A percentile compares a stretch with the other conserved stretches of the same genome.
Evolutionary conservation across 64 coral and sea anemone species (phyloP).

Genomic region (Acropora tenuis): DNA sequence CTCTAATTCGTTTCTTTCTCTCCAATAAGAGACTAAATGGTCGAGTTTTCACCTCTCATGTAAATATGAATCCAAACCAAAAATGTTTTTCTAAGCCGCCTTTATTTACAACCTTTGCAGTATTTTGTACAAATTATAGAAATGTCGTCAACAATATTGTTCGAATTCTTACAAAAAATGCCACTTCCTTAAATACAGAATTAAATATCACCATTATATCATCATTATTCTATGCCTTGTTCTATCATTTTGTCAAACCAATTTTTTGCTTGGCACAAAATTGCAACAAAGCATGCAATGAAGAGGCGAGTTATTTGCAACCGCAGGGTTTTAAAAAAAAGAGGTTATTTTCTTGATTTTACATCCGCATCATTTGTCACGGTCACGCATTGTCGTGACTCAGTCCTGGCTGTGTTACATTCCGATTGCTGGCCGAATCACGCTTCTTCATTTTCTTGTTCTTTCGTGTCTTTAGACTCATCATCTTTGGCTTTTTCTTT

Average conservation of each 20-base stretch:
- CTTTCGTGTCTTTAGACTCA: neutral
- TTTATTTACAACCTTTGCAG: neutral
- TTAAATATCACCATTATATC: neutral
- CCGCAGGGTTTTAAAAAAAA: too few relatives aligned
- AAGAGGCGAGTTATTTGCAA: too few relatives aligned
- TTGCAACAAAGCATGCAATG: slow-evolving; percentile 1
- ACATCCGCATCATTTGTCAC: neutral
- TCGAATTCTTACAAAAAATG: neutral
- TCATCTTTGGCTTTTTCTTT: neutral
- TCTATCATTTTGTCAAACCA: slow-evolving; percentile 3
- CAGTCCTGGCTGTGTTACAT: neutral
- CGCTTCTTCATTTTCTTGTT: neutral
- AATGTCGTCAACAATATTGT: neutral
- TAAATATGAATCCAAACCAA: too few relatives aligned
- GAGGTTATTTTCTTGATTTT: too few relatives aligned
- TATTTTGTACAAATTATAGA: neutral
- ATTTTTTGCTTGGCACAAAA: neutral
- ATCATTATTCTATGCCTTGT: neutral
- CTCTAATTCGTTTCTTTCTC: too few relatives aligned
- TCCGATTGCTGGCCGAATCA: neutral
- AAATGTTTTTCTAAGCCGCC: neutral
- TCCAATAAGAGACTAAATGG: too few relatives aligned
- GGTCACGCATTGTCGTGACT: neutral
- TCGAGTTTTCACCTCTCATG: neutral
- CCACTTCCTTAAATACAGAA: neutral